Evolutionary conservation across 2,113 vertebrate genomes (phyloP).

Genomic region (Jacana jacana): DNA sequence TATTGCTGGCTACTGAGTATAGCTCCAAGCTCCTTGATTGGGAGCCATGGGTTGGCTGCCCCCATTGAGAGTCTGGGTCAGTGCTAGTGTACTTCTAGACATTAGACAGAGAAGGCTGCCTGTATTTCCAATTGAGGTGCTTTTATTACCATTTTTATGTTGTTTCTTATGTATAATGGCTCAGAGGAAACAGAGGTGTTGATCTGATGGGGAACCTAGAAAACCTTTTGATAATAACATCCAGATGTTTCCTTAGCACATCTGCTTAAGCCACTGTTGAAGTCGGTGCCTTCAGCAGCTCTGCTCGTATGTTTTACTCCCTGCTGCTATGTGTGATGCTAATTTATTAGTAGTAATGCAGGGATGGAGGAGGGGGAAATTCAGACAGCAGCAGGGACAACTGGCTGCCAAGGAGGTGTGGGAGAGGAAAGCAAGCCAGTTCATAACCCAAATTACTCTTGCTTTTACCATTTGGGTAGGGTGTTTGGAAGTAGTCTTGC

Average conservation of each 20-base stretch:
- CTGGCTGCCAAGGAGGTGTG: not conserved
- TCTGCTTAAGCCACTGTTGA: slow-evolving; percentile 37
- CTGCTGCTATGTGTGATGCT: slow-evolving; percentile 5
- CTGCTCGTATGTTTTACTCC: not conserved
- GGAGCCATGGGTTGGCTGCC: not conserved
- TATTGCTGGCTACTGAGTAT: not conserved
- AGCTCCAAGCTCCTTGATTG: not conserved
- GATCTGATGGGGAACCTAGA: slow-evolving; percentile 8
- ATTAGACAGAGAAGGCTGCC: not conserved
- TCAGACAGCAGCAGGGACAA: not conserved
- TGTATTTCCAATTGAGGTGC: not conserved
- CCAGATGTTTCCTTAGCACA: slow-evolving; percentile 49
- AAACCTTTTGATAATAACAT: slow-evolving; percentile 19
- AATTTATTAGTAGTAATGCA: slow-evolving; percentile 8
- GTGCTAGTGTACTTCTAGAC: not conserved
- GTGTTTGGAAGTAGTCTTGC: not conserved
- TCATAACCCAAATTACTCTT: not conserved
- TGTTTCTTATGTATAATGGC: not conserved
- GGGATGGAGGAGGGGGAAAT: not conserved
- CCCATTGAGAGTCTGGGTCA: not conserved
- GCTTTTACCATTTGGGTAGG: not conserved
- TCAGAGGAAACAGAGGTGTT: slow-evolving; percentile 42
- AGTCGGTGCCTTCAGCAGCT: not conserved
- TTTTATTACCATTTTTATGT: not conserved
- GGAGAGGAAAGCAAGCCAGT: not conserved